Evolutionary conservation across 1,140 invertebrate genomes (phyloP), one percentile per base, ranked within the genome.

Genomic region (Adelges cooleyi): DNA sequence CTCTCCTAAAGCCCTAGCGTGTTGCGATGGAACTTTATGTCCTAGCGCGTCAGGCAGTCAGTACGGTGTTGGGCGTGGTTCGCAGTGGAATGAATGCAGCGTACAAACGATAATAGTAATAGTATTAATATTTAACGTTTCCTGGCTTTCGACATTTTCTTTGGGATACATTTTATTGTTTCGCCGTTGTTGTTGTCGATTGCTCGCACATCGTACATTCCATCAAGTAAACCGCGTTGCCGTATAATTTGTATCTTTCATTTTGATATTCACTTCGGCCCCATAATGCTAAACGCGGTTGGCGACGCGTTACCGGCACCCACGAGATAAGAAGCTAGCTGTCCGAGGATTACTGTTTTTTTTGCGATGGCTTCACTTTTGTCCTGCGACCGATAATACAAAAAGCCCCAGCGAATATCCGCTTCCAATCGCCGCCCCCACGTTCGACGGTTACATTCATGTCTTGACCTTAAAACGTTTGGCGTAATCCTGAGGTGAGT

Each of bases 1-100:
- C 25, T 62, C 40, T 46, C 42, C 42, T 62, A 48, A 62, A 48
- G 38, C 56, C 27, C 56, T 62, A 62, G 56, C 42, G 56, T 62
- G 56, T 42, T 48, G 13, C 42, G 56, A 48, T 46, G 56, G 56
- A 62, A 62, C 56, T 62, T 62, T 29, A 62, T 42, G 46, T 48
- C 56, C 56, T 40, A 15, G 54, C 54, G 17, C 42, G 56, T 29
- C 56, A 62, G 18, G 56, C 56, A 62, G 25, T 62, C 40, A 62
- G 56, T 62, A 48, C 56, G 17, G 42, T 33, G 42, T 62, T 62
- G 56, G 56, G 56, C 56, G 56, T 62, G 56, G 56, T 62, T 62
- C 56, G 56, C 25, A 48, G 42, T 46, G 42, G 56, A 62, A 46
- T 62, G 56, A 62, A 62, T 46, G 15, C 40, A 18, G 27, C 54